Conservation (phyloP, 2,888 invertebrate genomes). For the Noctua pronuba region DNA sequence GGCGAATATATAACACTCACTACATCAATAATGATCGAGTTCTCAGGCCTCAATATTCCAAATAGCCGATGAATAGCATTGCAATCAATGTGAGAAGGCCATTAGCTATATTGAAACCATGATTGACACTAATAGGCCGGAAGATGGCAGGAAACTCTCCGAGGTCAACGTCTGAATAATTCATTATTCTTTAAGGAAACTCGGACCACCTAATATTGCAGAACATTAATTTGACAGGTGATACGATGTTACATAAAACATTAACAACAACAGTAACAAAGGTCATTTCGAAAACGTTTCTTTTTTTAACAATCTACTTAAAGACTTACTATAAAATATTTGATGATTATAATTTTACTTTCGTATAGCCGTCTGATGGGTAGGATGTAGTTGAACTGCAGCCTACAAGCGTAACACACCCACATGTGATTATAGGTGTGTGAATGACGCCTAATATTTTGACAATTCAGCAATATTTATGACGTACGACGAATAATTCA, state of each 20-base stretch:
- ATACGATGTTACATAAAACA: neutral
- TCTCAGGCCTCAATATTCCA: neutral
- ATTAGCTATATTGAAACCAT: slow-evolving; percentile 19
- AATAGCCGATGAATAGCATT: slow-evolving; percentile 1
- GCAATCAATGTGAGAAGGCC: slow-evolving; percentile 2
- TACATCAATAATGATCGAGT: neutral
- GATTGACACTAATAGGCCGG: slow-evolving; percentile 27
- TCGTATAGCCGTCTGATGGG: neutral
- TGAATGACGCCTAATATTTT: neutral
- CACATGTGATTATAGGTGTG: neutral
- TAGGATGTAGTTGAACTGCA: neutral
- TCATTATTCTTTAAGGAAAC: slow-evolving; percentile 24
- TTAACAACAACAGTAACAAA: no score
- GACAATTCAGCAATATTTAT: neutral
- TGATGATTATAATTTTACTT: neutral
- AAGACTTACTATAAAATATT: neutral
- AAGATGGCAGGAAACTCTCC: neutral
- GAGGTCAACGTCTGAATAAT: slow-evolving; percentile 8
- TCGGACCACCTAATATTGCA: neutral
- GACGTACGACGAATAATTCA: neutral
- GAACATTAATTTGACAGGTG: slow-evolving; percentile 25
- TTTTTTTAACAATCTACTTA: neutral
- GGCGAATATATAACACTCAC: no score
- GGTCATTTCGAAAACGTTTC: neutral
- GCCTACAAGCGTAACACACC: neutral